A percentile compares a stretch with the other conserved stretches of the same genome.
Conservation (phyloP, 1,140 invertebrate species). For the Drosophila simulans region DNA sequence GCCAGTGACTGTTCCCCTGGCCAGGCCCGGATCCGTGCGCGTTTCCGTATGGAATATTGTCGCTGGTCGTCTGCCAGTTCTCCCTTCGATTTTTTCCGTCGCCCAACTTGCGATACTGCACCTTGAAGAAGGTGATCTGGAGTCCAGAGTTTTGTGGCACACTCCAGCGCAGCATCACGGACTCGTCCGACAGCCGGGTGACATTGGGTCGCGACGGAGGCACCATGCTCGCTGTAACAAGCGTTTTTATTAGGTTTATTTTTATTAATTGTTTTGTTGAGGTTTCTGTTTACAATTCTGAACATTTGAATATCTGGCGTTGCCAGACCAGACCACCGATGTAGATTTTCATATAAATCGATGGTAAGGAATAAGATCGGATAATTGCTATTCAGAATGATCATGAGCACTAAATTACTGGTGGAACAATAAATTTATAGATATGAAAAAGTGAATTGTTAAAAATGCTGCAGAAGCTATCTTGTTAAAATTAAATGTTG, state of each 20-base stretch:
- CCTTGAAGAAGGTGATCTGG: conserved; percentile 95
- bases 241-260: not conserved
- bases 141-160: conserved; percentile 92
- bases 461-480: too few relatives aligned
- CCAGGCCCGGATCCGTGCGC: conserved; percentile 2
- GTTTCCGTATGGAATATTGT: conserved; percentile 88
- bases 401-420: too few relatives aligned
- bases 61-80: conserved; percentile 92
- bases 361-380: too few relatives aligned
- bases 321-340: not conserved
- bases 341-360: too few relatives aligned
- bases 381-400: too few relatives aligned
- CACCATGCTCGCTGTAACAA: conserved; percentile 88
- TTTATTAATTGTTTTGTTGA: not conserved
- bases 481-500: too few relatives aligned
- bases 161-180: conserved; percentile 96
- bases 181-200: conserved; percentile 93
- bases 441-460: too few relatives aligned
- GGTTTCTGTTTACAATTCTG: too few relatives aligned
- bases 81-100: conserved; percentile 82
- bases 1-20: conserved; percentile 56
- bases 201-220: conserved; percentile 94
- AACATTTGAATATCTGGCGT: not conserved
- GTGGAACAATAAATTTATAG: too few relatives aligned
- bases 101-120: conserved; percentile 80